Conservation (phyloP, 2,797 vertebrate species). For the Chrysocyon brachyurus region DNA sequence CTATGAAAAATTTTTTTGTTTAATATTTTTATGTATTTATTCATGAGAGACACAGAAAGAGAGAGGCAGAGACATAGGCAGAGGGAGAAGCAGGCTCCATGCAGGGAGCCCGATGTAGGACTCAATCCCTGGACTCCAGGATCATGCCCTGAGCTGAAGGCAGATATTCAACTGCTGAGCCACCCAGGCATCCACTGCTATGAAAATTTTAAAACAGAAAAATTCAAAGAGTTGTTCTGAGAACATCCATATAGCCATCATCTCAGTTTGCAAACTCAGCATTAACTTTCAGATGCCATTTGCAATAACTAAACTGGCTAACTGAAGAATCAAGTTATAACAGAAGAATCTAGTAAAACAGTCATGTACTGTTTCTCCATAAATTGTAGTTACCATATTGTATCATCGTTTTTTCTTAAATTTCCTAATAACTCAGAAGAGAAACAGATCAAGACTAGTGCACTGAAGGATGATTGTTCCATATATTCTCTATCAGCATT, state of each 20-base stretch:
- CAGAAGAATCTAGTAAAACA: not conserved
- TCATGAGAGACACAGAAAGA: no score
- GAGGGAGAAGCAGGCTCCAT: no score
- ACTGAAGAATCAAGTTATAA: not conserved
- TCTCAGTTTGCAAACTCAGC: not conserved
- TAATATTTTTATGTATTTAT: no score
- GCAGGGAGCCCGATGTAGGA: no score
- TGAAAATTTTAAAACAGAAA: constrained; percentile 11
- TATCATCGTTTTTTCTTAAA: not conserved
- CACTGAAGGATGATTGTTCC: not conserved
- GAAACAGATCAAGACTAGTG: not conserved
- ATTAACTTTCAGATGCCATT: constrained; percentile 26
- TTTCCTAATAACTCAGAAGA: constrained; percentile 30
- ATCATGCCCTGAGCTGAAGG: no score
- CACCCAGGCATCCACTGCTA: not conserved
- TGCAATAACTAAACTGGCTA: not conserved
- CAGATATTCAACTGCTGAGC: no score
- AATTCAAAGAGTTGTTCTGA: constrained; percentile 9
- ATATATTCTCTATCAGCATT: not conserved
- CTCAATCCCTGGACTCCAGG: no score
- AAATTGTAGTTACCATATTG: not conserved
- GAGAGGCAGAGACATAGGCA: no score
- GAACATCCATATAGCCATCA: not conserved
- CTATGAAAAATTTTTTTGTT: not conserved
- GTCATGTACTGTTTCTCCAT: not conserved